Evolutionary conservation across 2,888 invertebrate species (phyloP).

Genomic region (Tetragnatha montana): DNA sequence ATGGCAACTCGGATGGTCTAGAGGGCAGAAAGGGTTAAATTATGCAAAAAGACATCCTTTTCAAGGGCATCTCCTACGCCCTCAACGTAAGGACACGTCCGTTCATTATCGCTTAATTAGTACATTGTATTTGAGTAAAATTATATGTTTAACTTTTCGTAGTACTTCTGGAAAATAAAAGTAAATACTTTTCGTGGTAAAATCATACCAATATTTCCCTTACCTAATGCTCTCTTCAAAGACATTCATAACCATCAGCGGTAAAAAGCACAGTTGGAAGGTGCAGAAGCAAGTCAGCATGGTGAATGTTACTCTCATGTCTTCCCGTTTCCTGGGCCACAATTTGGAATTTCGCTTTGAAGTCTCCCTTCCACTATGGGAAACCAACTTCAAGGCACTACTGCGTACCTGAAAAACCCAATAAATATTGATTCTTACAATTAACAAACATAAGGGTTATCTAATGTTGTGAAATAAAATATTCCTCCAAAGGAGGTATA

Average conservation of each 20-base stretch:
- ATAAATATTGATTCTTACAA: not conserved
- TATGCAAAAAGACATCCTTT: no score
- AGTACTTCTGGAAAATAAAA: not conserved
- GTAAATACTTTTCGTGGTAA: no score
- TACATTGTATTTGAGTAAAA: not conserved
- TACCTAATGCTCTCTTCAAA: slow-evolving; percentile 76
- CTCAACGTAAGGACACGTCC: no score
- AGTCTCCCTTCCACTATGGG: slow-evolving; percentile 78
- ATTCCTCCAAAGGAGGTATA: not conserved
- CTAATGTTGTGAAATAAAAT: not conserved
- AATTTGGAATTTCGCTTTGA: slow-evolving; percentile 52
- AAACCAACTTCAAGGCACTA: slow-evolving; percentile 84
- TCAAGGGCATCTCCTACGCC: no score
- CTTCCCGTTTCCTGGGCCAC: slow-evolving; percentile 75
- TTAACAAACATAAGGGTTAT: not conserved
- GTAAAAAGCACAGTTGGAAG: slow-evolving; percentile 90
- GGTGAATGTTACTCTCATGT: slow-evolving; percentile 86
- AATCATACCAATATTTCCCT: not conserved
- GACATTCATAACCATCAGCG: slow-evolving; percentile 91
- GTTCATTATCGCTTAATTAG: not conserved
- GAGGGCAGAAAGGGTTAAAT: no score
- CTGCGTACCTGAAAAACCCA: slow-evolving; percentile 79
- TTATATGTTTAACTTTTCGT: not conserved
- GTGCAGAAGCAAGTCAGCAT: slow-evolving; percentile 92
- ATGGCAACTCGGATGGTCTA: no score